Conservation (phyloP, 2,797 vertebrate species). For the Oreochromis mossambicus region DNA sequence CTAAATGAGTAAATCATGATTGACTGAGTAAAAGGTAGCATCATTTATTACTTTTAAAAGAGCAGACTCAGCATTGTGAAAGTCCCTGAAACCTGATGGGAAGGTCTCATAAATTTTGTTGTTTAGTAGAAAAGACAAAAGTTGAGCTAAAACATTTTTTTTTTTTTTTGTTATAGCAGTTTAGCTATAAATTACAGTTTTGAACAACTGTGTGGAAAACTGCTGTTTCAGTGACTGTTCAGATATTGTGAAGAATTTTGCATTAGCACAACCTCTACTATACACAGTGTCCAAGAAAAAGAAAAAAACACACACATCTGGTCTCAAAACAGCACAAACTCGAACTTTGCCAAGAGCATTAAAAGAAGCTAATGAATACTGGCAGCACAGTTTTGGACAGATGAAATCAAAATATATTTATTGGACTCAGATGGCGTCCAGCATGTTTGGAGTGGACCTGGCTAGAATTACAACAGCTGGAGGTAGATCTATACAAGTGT, state of each 20-base stretch:
- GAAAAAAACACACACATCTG: neutral
- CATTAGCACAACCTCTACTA: fast-evolving
- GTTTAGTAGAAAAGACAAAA: neutral
- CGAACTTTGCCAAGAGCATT: neutral
- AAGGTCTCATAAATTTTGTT: neutral
- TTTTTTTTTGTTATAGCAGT: fast-evolving
- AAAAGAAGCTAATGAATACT: neutral
- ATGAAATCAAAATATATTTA: neutral
- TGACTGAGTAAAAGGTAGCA: neutral
- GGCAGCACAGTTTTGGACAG: neutral
- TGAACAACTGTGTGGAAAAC: neutral
- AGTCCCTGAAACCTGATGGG: neutral
- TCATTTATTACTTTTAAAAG: neutral
- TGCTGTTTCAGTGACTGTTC: neutral
- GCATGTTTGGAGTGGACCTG: neutral
- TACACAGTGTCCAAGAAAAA: neutral
- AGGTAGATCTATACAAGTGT: neutral
- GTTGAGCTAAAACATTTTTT: neutral
- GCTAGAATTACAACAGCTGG: neutral
- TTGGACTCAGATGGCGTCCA: neutral
- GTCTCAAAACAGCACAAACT: neutral
- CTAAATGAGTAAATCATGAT: neutral
- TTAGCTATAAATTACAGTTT: neutral
- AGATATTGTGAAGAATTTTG: neutral
- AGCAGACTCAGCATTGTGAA: neutral